Evolutionary conservation across 2,888 invertebrate genomes (phyloP).

Genomic region (Neelides folsomi): DNA sequence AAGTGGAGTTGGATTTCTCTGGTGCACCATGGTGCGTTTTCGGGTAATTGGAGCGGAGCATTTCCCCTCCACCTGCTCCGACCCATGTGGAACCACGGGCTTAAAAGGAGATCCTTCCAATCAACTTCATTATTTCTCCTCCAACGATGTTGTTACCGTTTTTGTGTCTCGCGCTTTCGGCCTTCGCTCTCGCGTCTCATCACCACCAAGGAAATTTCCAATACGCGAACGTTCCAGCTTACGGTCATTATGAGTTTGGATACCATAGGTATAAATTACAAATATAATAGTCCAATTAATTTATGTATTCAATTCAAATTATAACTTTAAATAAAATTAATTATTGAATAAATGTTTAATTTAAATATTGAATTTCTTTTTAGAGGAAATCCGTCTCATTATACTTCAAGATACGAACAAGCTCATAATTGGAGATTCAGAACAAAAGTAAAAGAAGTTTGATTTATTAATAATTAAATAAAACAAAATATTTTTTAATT

Average conservation of each 20-base stretch:
- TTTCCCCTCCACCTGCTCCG: too few species aligned
- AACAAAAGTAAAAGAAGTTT: conserved; percentile 34
- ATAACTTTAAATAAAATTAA: too few species aligned
- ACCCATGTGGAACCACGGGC: too few species aligned
- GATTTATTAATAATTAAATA: not conserved
- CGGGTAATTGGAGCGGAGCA: too few species aligned
- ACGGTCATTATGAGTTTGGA: conserved; percentile 28
- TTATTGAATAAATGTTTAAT: too few species aligned
- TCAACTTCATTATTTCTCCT: too few species aligned
- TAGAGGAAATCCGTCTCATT: conserved; percentile 36
- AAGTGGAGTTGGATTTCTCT: too few species aligned
- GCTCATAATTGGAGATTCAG: conserved; percentile 36
- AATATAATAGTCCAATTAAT: too few species aligned
- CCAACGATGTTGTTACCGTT: not conserved
- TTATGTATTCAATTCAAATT: too few species aligned
- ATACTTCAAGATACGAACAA: conserved; percentile 36
- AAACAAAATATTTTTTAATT: too few species aligned
- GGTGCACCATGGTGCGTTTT: too few species aligned
- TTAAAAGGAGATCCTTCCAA: too few species aligned
- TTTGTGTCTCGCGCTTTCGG: conserved; percentile 1
- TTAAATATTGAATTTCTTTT: conserved; percentile 9
- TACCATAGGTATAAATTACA: conserved; percentile 1
- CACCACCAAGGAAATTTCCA: conserved; percentile 34
- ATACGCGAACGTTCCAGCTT: conserved; percentile 37
- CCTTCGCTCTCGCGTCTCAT: conserved; percentile 4